Base-by-base conservation (phyloP, 2,113 vertebrate species). In the Petromus typicus region DNA sequence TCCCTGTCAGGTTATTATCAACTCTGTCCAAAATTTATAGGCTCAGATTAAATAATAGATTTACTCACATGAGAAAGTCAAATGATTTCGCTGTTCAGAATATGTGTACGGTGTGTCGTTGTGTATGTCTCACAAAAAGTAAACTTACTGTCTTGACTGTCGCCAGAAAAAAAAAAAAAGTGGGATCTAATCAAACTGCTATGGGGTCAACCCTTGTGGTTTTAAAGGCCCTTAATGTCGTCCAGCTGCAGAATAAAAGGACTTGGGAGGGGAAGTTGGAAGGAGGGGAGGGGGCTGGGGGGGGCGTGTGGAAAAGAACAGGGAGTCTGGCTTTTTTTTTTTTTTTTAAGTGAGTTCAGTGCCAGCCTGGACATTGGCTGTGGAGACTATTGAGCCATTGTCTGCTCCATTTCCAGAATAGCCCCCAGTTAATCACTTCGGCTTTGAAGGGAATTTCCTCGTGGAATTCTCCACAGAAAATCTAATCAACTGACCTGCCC, bases 221-320 rank as follows among this genome's bases (percentile, higher is more conserved):
- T 98, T 98, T 98, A 97, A 98, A 98, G 98, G 98, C 98, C 98
- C 98, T 99, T 99, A 99, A 99, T 99, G 98, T 98, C 98, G 97
- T 98, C 98, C 99, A 99, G 99, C 99, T 99, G 99, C 98, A 97
- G 98, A 98, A 97, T 97, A 97, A 96, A 96, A 93, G 97, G 88
- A 95, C 67, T 85, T 93, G 95, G 93, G 98, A 97, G 96, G 96
- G 95, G 95, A 96, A 98, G 89, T 93, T 97, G 96, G 96, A 97
- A 98, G 97, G 97, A 98, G 97, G 71, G 37, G 92, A 97, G 91
- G 82, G 97, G 95, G 97, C 17, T 91, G 95, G 90, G 89, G 94
- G 96, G 80, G 69, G 95, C 93, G 96, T 98, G 96, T 90, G 97
- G 82, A 97, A 88, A 97, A 98, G 98, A 97, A 97, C 96, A 96